These are phyloP conservation scores for Siniperca scherzeri DNA, from an alignment of 2,797 vertebrate species.

Conservation along the genomic window DNA sequence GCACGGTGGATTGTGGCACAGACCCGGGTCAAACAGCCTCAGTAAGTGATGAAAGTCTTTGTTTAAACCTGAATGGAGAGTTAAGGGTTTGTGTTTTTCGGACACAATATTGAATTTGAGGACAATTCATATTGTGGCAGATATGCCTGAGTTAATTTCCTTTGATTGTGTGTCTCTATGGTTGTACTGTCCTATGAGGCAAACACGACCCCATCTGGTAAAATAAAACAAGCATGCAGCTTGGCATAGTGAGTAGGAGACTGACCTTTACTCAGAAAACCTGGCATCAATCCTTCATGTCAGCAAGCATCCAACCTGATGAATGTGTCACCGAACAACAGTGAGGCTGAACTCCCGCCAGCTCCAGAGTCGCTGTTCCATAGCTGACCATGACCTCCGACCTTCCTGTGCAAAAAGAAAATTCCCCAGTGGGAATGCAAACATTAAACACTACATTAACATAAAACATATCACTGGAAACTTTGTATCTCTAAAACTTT, in stretches of 20 bases:
- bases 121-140: conserved; percentile 11
- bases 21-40: not conserved
- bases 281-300: conserved; percentile 47
- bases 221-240: conserved; percentile 13
- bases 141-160: conserved; percentile 36
- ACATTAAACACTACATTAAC: conserved; percentile 16
- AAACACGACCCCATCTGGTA: conserved; percentile 1
- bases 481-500: not conserved
- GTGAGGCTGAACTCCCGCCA: conserved; percentile 41
- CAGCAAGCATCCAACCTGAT: conserved; percentile 40
- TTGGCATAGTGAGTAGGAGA: conserved; percentile 4
- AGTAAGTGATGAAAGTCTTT: conserved; percentile 1
- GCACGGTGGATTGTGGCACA: not conserved
- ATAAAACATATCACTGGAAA: not conserved
- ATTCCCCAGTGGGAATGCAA: not conserved
- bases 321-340: conserved; percentile 47
- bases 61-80: not conserved
- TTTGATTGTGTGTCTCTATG: conserved; percentile 25
- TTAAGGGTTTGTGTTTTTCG: conserved; percentile 3
- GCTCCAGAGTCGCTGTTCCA: conserved; percentile 18
- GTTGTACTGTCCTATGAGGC: not conserved
- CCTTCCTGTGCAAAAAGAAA: conserved; percentile 33
- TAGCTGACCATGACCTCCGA: conserved; percentile 22
- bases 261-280: conserved; percentile 50
- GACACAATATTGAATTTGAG: too few relatives aligned